Percentiles rank a stretch among this genome's conserved stretches.
phyloP scores from a whole-genome alignment of 2,113 vertebrate genomes.

The Morphnarchus princeps region DNA sequence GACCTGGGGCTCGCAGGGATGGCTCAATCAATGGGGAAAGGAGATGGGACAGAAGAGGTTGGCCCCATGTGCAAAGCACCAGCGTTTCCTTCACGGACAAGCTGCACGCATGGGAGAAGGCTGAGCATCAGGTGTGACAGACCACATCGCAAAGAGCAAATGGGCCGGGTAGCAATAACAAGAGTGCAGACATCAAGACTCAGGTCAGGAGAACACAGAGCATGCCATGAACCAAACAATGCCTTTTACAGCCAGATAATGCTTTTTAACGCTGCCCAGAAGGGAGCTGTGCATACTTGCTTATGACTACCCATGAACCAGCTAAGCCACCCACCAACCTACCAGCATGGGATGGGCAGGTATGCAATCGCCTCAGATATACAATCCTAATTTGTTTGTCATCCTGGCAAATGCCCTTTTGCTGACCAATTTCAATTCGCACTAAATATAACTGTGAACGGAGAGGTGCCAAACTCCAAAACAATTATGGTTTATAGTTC shows the following conservation, averaged over 20 bases:
- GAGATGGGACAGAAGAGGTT: background rate
- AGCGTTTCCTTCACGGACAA: background rate
- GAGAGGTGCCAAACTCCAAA: background rate
- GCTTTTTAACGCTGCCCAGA: background rate
- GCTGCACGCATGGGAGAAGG: background rate
- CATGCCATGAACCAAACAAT: background rate
- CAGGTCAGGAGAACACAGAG: background rate
- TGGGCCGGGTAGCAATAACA: background rate
- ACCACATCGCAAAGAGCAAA: background rate
- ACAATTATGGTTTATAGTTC: slow-evolving; percentile 28
- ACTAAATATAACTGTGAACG: background rate
- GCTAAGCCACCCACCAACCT: background rate
- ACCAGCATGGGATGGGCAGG: background rate
- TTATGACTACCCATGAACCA: background rate
- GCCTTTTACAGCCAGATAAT: background rate
- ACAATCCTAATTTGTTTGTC: background rate
- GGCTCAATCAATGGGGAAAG: background rate
- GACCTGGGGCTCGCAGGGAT: background rate
- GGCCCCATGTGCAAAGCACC: background rate
- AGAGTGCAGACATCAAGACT: background rate
- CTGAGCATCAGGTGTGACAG: background rate
- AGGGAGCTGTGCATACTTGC: background rate
- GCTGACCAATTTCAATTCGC: slow-evolving; percentile 18
- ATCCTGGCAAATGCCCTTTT: background rate
- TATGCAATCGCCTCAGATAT: background rate